Conservation (phyloP, 2,797 vertebrate species). For the Sebastes steindachneri region DNA sequence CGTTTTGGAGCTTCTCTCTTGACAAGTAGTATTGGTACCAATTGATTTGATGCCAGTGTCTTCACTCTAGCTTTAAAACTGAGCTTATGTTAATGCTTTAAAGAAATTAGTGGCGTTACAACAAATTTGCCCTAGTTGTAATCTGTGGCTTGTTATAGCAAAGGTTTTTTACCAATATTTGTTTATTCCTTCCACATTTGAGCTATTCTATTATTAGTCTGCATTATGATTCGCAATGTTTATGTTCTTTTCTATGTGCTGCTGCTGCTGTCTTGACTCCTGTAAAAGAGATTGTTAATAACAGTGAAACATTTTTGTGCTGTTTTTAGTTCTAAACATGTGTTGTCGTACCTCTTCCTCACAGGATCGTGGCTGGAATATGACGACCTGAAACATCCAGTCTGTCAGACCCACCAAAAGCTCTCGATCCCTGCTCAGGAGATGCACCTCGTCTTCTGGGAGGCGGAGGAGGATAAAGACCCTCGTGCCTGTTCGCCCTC, state of each 20-base stretch:
- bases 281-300: background rate
- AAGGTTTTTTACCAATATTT: background rate
- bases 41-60: no score
- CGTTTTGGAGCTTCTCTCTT: no score
- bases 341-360: background rate
- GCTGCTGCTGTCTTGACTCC: background rate
- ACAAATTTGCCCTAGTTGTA: no score
- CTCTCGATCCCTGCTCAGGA: slow-evolving; percentile 85
- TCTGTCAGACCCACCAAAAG: slow-evolving; percentile 70
- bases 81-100: no score
- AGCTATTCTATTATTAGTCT: background rate
- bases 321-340: background rate
- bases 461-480: slow-evolving; percentile 54
- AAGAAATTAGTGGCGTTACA: no score
- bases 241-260: background rate
- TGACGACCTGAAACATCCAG: slow-evolving; percentile 89
- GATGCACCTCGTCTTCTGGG: slow-evolving; percentile 93
- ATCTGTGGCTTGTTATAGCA: background rate
- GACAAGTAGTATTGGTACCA: no score
- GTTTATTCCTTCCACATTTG: background rate
- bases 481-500: slow-evolving; percentile 36
- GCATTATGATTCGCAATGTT: background rate
- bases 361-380: slow-evolving; percentile 92
- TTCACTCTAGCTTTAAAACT: no score
- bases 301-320: background rate